A percentile compares a stretch with the other conserved stretches of the same genome.
Evolutionary conservation across 2,797 vertebrate species (phyloP).

Genomic region (Pteronotus mesoamericanus): DNA sequence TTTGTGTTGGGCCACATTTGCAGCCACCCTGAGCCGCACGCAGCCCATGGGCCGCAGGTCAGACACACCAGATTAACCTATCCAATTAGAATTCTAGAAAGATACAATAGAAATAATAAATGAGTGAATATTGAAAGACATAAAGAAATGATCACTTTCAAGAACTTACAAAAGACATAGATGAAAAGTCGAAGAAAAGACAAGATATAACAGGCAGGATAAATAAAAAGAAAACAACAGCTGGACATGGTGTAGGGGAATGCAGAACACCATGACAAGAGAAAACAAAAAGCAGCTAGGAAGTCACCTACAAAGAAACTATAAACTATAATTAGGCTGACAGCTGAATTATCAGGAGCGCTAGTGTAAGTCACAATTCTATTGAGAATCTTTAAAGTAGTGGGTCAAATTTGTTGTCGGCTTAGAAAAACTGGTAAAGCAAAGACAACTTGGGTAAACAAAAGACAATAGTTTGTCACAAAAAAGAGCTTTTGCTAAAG

Average conservation of each 20-base stretch:
- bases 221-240: neutral
- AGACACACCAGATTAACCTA: neutral
- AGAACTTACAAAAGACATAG: neutral
- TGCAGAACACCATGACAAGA: neutral
- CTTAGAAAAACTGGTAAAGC: neutral
- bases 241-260: neutral
- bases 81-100: neutral
- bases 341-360: neutral
- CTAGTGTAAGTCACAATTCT: neutral
- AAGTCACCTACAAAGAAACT: neutral
- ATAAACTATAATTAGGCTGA: neutral
- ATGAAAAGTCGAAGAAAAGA: neutral
- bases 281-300: neutral
- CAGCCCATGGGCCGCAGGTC: too few relatives aligned
- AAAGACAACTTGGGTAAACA: neutral
- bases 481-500: neutral
- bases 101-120: neutral
- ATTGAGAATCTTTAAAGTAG: neutral
- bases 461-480: neutral
- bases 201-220: neutral
- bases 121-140: neutral
- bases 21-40: too few relatives aligned
- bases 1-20: too few relatives aligned
- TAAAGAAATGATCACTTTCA: neutral
- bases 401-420: neutral